These are phyloP conservation scores for Echeneis naucrates DNA, from an alignment of 2,797 vertebrate species.

Conservation along the genomic window DNA sequence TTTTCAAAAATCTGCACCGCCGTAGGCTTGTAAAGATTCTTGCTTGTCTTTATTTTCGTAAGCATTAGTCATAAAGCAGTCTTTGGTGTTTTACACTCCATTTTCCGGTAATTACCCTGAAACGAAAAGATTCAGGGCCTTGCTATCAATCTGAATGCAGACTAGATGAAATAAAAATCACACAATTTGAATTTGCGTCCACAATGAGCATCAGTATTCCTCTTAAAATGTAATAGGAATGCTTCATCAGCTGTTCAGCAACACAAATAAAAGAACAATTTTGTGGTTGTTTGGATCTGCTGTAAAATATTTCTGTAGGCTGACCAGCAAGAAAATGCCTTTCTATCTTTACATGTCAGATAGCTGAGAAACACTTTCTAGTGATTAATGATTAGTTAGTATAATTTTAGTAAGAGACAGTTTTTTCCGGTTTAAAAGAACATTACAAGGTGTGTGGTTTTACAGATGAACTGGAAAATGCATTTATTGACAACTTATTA, in stretches of 20 bases:
- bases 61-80: neutral
- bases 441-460: too few relatives aligned
- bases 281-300: neutral
- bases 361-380: neutral
- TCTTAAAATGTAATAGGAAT: slow-evolving; percentile 12
- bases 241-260: neutral
- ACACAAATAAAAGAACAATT: neutral
- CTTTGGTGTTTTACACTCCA: slow-evolving; percentile 15
- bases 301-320: slow-evolving; percentile 3
- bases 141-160: neutral
- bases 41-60: slow-evolving; percentile 9
- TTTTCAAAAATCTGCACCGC: too few relatives aligned
- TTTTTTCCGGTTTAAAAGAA: too few relatives aligned
- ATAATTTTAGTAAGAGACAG: too few relatives aligned
- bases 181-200: neutral
- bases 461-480: neutral
- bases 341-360: neutral
- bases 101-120: slow-evolving; percentile 12
- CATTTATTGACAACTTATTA: neutral
- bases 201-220: neutral
- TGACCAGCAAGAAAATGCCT: neutral
- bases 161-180: too few relatives aligned
- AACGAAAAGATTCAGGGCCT: slow-evolving; percentile 2
- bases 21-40: neutral
- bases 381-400: slow-evolving; percentile 6